These are phyloP conservation scores for Eulimnadia texana DNA, from an alignment of 1,140 invertebrate genomes.

Conservation along the genomic window DNA sequence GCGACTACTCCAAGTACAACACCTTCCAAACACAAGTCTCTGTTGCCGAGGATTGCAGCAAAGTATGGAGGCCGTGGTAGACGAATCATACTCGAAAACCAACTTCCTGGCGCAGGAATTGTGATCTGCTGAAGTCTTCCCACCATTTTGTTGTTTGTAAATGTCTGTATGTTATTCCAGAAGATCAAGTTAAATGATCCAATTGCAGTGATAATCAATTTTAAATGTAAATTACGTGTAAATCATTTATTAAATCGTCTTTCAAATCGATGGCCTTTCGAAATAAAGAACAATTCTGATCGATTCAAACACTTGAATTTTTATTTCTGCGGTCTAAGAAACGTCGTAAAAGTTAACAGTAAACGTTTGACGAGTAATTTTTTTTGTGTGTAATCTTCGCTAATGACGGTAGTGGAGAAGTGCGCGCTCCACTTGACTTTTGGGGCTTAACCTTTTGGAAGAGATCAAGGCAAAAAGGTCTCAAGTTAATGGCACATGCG, in stretches of 20 bases:
- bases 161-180: background rate
- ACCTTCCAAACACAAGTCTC: conserved; percentile 3
- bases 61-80: conserved; percentile 15
- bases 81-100: background rate
- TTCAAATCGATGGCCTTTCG: background rate
- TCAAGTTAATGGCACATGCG: background rate
- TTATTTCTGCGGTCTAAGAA: too few species aligned
- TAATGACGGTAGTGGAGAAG: too few species aligned
- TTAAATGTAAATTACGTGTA: too few species aligned
- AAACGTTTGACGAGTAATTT: too few species aligned
- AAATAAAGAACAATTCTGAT: background rate
- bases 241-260: background rate
- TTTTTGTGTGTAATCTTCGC: too few species aligned
- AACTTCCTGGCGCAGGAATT: too few species aligned
- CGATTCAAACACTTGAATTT: too few species aligned
- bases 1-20: conserved; percentile 14
- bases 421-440: background rate
- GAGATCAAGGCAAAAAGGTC: too few species aligned
- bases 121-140: background rate
- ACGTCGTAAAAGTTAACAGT: too few species aligned
- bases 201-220: background rate
- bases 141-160: background rate
- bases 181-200: too few species aligned
- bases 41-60: background rate
- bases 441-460: background rate